Evolutionary conservation across 64 coral and sea anemone genomes (phyloP).

Genomic region (Montipora capricornis): DNA sequence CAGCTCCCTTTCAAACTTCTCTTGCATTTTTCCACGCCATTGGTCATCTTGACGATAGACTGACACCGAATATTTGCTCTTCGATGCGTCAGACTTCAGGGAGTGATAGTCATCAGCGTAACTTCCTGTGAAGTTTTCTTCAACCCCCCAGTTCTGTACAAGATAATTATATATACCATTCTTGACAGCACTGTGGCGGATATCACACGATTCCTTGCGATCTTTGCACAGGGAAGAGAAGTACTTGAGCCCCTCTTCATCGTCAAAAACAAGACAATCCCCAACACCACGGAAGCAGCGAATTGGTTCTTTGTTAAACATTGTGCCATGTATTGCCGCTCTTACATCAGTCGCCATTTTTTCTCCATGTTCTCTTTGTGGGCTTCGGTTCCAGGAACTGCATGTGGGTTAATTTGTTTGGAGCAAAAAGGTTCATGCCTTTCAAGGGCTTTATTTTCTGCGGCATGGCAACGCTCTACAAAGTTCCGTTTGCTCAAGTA

Average conservation of each 20-base stretch:
- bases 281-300: constrained; percentile 53
- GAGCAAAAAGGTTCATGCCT: constrained; percentile 50
- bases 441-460: constrained; percentile 41
- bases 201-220: constrained; percentile 56
- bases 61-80: constrained; percentile 62
- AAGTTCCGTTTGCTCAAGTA: constrained; percentile 74
- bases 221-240: constrained; percentile 63
- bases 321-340: constrained; percentile 19
- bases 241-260: constrained; percentile 69
- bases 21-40: constrained; percentile 1
- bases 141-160: constrained; percentile 60
- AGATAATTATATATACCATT: constrained; percentile 33
- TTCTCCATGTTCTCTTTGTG: constrained; percentile 73
- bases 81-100: constrained; percentile 52
- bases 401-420: constrained; percentile 36
- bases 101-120: constrained; percentile 62
- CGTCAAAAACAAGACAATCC: constrained; percentile 54
- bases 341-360: constrained; percentile 69
- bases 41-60: constrained; percentile 53
- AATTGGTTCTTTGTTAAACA: constrained; percentile 53
- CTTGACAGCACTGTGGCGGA: constrained; percentile 41
- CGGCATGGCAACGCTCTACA: constrained; percentile 64
- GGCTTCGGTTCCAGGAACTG: constrained; percentile 34
- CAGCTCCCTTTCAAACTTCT: constrained; percentile 39
- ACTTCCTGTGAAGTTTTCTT: constrained; percentile 39